Percentiles rank a stretch among this genome's conserved stretches.
Evolutionary conservation across 2,888 invertebrate genomes (phyloP).

Genomic region (Habrosyne pyritoides): DNA sequence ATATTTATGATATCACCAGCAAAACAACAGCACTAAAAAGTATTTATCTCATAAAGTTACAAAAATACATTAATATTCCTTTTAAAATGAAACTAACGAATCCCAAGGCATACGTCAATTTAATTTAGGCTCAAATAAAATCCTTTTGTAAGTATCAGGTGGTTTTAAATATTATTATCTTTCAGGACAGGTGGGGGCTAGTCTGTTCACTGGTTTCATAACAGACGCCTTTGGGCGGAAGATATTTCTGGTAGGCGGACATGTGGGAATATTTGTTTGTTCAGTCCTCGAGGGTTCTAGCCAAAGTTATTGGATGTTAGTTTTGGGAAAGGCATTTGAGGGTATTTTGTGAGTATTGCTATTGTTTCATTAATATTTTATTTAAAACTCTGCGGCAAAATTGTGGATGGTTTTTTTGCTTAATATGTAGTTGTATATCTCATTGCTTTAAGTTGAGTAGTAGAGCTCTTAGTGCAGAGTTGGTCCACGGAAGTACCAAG

Average conservation of each 20-base stretch:
- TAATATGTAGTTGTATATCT: too few relatives aligned
- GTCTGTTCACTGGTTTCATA: conserved; percentile 52
- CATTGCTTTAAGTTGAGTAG: too few relatives aligned
- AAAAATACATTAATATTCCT: too few relatives aligned
- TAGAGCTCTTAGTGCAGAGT: too few relatives aligned
- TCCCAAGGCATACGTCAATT: background rate
- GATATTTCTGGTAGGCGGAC: conserved; percentile 50
- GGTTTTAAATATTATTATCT: conserved; percentile 15
- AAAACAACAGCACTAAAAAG: too few relatives aligned
- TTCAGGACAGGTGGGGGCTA: conserved; percentile 57
- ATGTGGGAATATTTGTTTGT: conserved; percentile 46
- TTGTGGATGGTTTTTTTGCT: too few relatives aligned
- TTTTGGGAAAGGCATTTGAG: conserved; percentile 49
- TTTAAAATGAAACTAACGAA: background rate
- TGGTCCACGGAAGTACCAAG: too few relatives aligned
- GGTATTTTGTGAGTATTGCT: conserved; percentile 46
- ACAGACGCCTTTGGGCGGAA: conserved; percentile 59
- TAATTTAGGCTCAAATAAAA: background rate
- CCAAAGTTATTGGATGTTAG: conserved; percentile 53
- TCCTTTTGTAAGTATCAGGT: background rate
- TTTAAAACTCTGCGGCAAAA: too few relatives aligned
- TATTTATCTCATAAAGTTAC: too few relatives aligned
- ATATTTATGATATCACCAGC: too few relatives aligned
- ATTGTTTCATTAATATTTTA: background rate
- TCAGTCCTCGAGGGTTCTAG: conserved; percentile 52